Evolutionary conservation across 2,888 invertebrate species (phyloP), one percentile per base, ranked within the genome.

Genomic region (Rhamphomyia laevipes): DNA sequence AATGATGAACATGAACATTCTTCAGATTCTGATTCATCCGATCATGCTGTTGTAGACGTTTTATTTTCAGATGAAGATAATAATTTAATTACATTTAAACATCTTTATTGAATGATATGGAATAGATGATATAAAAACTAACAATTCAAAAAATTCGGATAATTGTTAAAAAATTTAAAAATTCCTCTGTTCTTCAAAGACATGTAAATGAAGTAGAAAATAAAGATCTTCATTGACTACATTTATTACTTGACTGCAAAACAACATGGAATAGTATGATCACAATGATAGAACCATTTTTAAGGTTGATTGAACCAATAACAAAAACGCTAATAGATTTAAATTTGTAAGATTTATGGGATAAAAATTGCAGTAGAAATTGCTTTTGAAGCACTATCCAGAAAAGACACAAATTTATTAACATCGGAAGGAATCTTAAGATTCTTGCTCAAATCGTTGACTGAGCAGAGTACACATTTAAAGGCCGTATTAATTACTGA

Each of bases 261-360:
- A 46, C 40, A 17, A 15, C 40, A 18, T 40, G 46, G 46, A 30
- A 30, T 30, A 46, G 46, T 40, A 15, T 46, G 40, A 30, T 30
- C 12, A 46, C 27, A 7, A 46, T 46, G 46, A 30, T 46, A 12
- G 46, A 46, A 40, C 18, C 40, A 16, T 46, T 46, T 18, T 16
- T 46, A n/a, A 30, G 41, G 21, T 15, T 41, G 11, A 41, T 41
- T 41, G 33, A 31, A 40, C 46, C 46, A 46, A 40, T 46, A 30
- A 15, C 13, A 45, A 46, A 46, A n/a, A 16, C 46, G 30, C 31
- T 41, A 33, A 31, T 18, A 7, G n/a, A n/a, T 41, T 41, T 46
- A 41, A 41, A 46, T 46, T 17, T 41, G 31, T 17, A 18, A 13
- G 18, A 31, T 46, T 33, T 46, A 31, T 46, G 46, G 46, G 21